Evolutionary conservation across 2,797 vertebrate species (phyloP).

Genomic region (Gadopsis bispinosus): DNA sequence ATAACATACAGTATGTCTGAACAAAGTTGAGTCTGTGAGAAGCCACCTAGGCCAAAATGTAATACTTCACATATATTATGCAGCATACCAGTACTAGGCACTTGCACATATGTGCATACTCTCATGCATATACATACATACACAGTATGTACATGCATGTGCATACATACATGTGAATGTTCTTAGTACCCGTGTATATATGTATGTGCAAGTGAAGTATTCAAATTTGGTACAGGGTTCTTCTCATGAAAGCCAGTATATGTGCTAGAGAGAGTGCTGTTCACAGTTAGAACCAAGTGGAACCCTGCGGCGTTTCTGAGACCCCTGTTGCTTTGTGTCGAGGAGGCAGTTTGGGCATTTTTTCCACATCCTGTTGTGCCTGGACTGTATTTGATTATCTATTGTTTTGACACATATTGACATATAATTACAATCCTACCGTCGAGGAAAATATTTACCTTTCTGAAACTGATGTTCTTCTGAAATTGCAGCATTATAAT

Average conservation of each 20-base stretch:
- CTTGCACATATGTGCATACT: too few species aligned
- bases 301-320: conserved; percentile 41
- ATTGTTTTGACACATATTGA: conserved; percentile 33
- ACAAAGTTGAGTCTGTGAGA: conserved; percentile 33
- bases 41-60: too few species aligned
- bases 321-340: conserved; percentile 30
- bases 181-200: too few species aligned
- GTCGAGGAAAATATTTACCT: background rate
- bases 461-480: conserved; percentile 1
- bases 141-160: too few species aligned
- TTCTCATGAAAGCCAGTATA: conserved; percentile 36
- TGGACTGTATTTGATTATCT: conserved; percentile 39
- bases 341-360: conserved; percentile 5
- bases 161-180: too few species aligned
- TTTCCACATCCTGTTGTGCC: conserved; percentile 26
- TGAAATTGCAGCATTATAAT: background rate
- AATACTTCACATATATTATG: too few species aligned
- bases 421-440: conserved; percentile 1
- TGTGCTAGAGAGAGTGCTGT: conserved; percentile 18
- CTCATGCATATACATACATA: too few species aligned
- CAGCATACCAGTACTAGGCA: too few species aligned
- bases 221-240: too few species aligned
- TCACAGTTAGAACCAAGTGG: conserved; percentile 47
- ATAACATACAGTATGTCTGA: conserved; percentile 48
- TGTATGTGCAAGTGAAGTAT: too few species aligned